Percentiles rank a stretch among this genome's conserved stretches.
phyloP scores from a whole-genome alignment of 2,888 invertebrate genomes.

The Ditylenchus weischeri region DNA sequence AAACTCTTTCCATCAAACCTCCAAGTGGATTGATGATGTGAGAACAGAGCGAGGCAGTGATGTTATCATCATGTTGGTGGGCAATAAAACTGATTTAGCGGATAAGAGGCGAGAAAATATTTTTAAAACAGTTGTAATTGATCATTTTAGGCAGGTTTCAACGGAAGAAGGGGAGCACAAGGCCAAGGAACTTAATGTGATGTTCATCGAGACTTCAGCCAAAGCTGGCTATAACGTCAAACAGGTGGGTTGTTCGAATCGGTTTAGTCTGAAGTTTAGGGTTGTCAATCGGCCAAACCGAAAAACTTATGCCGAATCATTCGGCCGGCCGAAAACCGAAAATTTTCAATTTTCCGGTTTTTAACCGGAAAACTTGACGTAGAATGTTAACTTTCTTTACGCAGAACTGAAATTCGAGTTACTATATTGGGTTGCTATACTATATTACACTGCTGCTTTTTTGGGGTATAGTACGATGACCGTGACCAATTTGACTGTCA shows the following conservation, averaged over 20 bases:
- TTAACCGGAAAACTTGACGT: too few relatives aligned
- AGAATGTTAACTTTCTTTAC: too few relatives aligned
- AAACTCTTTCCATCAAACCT: constrained; percentile 98
- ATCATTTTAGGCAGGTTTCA: constrained; percentile 69
- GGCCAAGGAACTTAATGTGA: constrained; percentile 97
- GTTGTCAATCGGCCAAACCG: too few relatives aligned
- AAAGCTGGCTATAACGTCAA: constrained; percentile 99
- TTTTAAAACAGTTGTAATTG: constrained; percentile 2
- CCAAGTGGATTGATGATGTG: constrained; percentile 99
- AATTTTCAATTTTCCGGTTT: neutral
- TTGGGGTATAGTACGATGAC: too few relatives aligned
- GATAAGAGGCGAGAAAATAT: constrained; percentile 78
- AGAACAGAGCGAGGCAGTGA: constrained; percentile 96
- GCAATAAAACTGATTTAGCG: constrained; percentile 97
- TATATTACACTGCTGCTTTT: too few relatives aligned
- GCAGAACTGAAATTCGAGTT: too few relatives aligned
- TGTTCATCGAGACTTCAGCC: constrained; percentile 99
- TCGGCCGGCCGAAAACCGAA: neutral
- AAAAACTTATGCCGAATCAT: neutral
- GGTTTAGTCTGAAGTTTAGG: too few relatives aligned
- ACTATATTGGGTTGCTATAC: too few relatives aligned
- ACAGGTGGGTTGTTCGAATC: constrained; percentile 68
- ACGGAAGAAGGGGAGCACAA: constrained; percentile 97
- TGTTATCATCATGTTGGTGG: constrained; percentile 98
- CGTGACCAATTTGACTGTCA: too few relatives aligned